Conservation (phyloP, 2,888 invertebrate genomes). For the Conus canariensis region DNA sequence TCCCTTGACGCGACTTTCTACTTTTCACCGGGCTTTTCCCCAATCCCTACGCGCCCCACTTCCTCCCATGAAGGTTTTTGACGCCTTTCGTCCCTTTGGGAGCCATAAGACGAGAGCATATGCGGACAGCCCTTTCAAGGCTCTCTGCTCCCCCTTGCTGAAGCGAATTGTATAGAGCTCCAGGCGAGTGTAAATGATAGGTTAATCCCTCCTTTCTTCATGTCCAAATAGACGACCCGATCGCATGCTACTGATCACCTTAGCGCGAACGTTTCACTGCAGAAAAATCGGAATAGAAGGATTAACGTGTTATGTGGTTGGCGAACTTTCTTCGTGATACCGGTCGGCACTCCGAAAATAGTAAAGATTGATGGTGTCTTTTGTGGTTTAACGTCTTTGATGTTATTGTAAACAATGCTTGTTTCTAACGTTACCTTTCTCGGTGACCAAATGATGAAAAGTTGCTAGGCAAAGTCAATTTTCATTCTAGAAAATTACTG, state of each 20-base stretch:
- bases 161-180: neutral
- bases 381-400: neutral
- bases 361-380: neutral
- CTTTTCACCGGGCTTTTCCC: neutral
- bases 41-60: neutral
- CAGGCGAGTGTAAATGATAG: neutral
- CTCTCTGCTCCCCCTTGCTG: neutral
- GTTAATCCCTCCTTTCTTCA: neutral
- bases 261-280: neutral
- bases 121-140: neutral
- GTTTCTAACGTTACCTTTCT: neutral
- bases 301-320: conserved; percentile 9
- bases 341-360: neutral
- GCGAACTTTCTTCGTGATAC: neutral
- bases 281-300: neutral
- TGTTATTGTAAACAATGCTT: neutral
- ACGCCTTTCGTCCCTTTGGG: neutral
- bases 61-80: neutral
- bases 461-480: neutral
- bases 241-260: neutral
- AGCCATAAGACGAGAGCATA: neutral
- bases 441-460: neutral
- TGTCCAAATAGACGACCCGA: neutral
- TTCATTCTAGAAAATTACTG: no score
- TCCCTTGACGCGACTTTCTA: neutral